Conservation (phyloP, 2,888 invertebrate genomes). For the Panopea generosa region DNA sequence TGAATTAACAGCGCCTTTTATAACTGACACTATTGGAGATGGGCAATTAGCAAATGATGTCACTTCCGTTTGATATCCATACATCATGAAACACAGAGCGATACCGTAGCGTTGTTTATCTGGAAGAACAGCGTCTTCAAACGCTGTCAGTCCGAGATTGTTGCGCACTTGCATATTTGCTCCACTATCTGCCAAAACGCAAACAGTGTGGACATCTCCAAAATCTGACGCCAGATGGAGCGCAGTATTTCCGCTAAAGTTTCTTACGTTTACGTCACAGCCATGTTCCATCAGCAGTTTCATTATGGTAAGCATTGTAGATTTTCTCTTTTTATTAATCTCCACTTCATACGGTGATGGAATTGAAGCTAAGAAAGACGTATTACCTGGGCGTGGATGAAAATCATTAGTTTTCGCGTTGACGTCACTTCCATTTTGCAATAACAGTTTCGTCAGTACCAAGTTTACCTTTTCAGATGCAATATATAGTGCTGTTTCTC, state of each 20-base stretch:
- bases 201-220: constrained; percentile 44
- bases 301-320: constrained; percentile 50
- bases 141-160: constrained; percentile 46
- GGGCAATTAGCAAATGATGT: too few relatives aligned
- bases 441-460: constrained; percentile 26
- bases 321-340: constrained; percentile 35
- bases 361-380: constrained; percentile 62
- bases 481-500: constrained; percentile 60
- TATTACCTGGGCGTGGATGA: constrained; percentile 25
- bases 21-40: too few relatives aligned
- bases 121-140: constrained; percentile 48
- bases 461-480: constrained; percentile 55
- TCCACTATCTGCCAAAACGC: constrained; percentile 41
- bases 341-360: constrained; percentile 51
- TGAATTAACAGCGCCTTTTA: too few relatives aligned
- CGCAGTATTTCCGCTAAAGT: constrained; percentile 57
- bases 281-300: constrained; percentile 46
- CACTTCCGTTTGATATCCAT: constrained; percentile 32
- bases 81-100: constrained; percentile 52
- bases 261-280: constrained; percentile 50
- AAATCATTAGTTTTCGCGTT: constrained; percentile 31
- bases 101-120: constrained; percentile 44
- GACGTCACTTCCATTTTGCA: constrained; percentile 47
- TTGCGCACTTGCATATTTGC: constrained; percentile 51
- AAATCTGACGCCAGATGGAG: constrained; percentile 53